Evolutionary conservation across 2,113 vertebrate species (phyloP).

Genomic region (Ammodytes dubius): DNA sequence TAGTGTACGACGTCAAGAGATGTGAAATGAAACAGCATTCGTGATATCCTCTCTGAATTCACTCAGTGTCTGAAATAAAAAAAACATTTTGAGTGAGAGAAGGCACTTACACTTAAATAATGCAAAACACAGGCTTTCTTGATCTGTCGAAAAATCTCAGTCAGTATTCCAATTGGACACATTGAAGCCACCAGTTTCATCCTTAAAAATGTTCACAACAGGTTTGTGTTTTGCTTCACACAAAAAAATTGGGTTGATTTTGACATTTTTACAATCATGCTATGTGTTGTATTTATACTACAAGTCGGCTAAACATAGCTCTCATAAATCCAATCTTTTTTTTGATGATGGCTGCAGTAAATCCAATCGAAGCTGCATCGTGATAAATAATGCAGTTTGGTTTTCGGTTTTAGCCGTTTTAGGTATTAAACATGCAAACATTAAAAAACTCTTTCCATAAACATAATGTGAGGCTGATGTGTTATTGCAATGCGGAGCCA

Average conservation of each 20-base stretch:
- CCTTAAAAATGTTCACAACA: not conserved
- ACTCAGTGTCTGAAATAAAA: conserved; percentile 48
- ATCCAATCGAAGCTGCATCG: conserved; percentile 50
- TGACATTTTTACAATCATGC: not conserved
- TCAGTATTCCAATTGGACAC: conserved; percentile 27
- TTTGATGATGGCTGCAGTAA: conserved; percentile 18
- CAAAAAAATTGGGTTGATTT: not conserved
- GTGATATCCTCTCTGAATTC: conserved; percentile 49
- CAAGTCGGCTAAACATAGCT: not conserved
- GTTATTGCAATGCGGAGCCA: conserved; percentile 31
- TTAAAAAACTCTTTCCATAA: conserved; percentile 37
- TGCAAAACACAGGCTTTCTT: conserved; percentile 42
- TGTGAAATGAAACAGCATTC: conserved; percentile 52
- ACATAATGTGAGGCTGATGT: conserved; percentile 42
- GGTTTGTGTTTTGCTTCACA: not conserved
- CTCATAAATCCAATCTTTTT: conserved; percentile 9
- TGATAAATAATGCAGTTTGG: conserved; percentile 64
- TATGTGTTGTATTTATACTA: not conserved
- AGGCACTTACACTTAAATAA: conserved; percentile 55
- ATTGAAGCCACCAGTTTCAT: conserved; percentile 17
- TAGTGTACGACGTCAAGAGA: conserved; percentile 22
- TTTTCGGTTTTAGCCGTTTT: conserved; percentile 48
- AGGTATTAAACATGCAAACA: conserved; percentile 60
- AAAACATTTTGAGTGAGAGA: conserved; percentile 38
- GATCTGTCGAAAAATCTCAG: conserved; percentile 45